Percentiles rank a stretch among this genome's conserved stretches.
These are phyloP conservation scores for Drepana falcataria DNA, from an alignment of 2,888 invertebrate genomes.

Conservation along the genomic window DNA sequence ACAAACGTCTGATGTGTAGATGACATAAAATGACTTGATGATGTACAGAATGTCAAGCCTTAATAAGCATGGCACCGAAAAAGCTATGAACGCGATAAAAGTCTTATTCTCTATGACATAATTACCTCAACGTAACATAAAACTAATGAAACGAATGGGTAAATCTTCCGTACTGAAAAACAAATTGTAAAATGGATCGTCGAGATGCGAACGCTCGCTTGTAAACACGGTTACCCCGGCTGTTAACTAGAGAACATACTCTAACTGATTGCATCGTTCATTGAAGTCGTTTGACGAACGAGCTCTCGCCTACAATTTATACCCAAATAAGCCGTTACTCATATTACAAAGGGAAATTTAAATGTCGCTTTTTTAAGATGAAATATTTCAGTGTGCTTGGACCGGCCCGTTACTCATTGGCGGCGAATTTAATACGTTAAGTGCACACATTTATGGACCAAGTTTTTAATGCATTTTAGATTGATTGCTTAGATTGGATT, in stretches of 20 bases:
- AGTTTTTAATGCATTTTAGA: conserved; percentile 50
- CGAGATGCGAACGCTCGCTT: conserved; percentile 20
- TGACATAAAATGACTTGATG: too few species aligned
- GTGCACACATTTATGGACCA: conserved; percentile 56
- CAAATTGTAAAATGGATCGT: background rate
- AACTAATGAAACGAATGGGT: background rate
- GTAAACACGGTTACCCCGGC: conserved; percentile 35
- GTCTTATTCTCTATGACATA: too few species aligned
- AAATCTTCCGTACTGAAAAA: background rate
- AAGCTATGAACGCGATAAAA: too few species aligned
- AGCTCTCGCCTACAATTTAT: conserved; percentile 46
- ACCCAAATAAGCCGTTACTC: conserved; percentile 63
- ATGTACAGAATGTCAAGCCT: too few species aligned
- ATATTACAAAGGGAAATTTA: conserved; percentile 68
- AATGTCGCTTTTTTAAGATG: conserved; percentile 65
- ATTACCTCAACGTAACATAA: too few species aligned
- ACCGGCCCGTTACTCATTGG: conserved; percentile 55
- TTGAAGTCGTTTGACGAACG: conserved; percentile 59
- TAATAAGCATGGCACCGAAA: too few species aligned
- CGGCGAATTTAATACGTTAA: conserved; percentile 69
- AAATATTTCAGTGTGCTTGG: conserved; percentile 47
- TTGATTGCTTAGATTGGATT: conserved; percentile 39
- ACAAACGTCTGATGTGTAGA: too few species aligned
- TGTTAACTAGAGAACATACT: conserved; percentile 55
- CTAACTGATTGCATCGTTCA: conserved; percentile 67